Conservation (phyloP, 2,797 vertebrate species). For the Enteromius paludinosus region DNA sequence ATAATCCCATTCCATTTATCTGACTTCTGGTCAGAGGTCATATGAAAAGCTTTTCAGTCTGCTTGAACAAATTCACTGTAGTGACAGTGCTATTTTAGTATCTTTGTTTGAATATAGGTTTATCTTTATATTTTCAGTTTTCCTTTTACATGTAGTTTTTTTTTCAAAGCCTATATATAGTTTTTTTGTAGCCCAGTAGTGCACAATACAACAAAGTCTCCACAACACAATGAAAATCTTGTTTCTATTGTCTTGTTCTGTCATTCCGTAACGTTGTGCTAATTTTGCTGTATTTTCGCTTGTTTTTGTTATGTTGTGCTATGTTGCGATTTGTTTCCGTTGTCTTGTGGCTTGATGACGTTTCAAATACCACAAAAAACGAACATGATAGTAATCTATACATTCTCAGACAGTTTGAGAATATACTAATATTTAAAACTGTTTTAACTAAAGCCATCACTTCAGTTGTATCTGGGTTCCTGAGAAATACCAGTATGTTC, state of each 20-base stretch:
- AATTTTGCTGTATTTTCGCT: too few relatives aligned
- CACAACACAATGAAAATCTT: background rate
- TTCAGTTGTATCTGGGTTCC: background rate
- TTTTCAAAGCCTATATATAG: background rate
- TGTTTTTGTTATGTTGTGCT: too few relatives aligned
- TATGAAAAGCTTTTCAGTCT: slow-evolving; percentile 5
- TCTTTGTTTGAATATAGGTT: background rate
- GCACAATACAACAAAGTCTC: too few relatives aligned
- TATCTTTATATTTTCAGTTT: background rate
- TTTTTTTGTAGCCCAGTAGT: too few relatives aligned
- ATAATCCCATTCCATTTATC: slow-evolving; percentile 4
- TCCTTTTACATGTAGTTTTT: background rate
- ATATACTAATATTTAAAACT: background rate
- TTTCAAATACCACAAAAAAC: background rate
- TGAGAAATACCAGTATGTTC: background rate
- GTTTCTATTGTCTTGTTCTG: background rate
- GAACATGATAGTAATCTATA: background rate
- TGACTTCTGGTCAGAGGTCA: slow-evolving; percentile 25
- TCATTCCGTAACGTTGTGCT: too few relatives aligned
- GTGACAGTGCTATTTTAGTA: background rate
- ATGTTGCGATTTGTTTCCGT: background rate
- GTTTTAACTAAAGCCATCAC: background rate
- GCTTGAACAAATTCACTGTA: slow-evolving; percentile 4
- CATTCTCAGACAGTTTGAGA: background rate
- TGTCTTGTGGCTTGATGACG: too few relatives aligned